Conservation (phyloP, 2,113 vertebrate genomes). For the Nestor notabilis region DNA sequence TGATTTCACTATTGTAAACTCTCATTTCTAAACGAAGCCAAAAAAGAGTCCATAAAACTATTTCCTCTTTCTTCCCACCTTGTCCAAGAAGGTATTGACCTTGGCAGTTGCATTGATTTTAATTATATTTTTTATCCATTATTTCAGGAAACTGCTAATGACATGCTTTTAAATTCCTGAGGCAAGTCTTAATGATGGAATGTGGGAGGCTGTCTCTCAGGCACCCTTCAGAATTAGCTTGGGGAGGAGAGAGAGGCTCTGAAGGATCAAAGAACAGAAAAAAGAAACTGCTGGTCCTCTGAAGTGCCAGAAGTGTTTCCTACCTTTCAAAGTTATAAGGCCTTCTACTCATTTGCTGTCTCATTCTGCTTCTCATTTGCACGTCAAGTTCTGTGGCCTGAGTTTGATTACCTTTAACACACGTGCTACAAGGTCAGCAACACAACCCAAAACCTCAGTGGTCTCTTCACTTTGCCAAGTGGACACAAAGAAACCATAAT, state of each 20-base stretch:
- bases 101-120: not conserved
- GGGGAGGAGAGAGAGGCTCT: not conserved
- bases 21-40: not conserved
- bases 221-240: not conserved
- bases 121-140: conserved; percentile 8
- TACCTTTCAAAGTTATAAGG: not conserved
- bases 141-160: conserved; percentile 14
- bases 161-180: not conserved
- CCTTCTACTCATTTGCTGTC: not conserved
- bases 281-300: not conserved
- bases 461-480: not conserved
- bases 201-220: not conserved
- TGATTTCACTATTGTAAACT: not conserved
- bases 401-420: not conserved
- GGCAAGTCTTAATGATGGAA: not conserved
- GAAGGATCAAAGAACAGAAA: not conserved
- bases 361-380: not conserved
- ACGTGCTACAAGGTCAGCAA: not conserved
- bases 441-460: not conserved
- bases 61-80: not conserved
- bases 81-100: not conserved
- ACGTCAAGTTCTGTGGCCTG: not conserved
- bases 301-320: not conserved
- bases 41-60: not conserved
- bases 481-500: not conserved